Evolutionary conservation across 2,797 vertebrate species (phyloP).

Genomic region (Fundulus diaphanus): DNA sequence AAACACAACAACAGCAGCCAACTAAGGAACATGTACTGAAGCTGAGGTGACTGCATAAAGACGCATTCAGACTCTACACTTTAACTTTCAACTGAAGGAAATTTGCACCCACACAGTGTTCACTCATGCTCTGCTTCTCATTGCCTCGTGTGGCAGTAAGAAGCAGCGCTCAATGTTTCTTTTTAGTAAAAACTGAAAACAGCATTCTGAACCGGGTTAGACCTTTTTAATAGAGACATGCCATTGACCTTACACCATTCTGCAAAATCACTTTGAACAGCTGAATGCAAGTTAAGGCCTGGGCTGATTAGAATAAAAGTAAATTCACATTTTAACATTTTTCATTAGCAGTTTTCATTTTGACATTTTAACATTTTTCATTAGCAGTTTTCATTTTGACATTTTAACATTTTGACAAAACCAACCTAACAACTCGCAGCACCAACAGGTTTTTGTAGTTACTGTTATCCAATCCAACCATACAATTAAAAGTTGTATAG

Average conservation of each 20-base stretch:
- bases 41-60: background rate
- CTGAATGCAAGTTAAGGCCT: background rate
- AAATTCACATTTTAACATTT: background rate
- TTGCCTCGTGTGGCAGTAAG: background rate
- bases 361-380: too few relatives aligned
- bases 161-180: too few relatives aligned
- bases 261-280: background rate
- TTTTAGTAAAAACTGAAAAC: too few relatives aligned
- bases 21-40: background rate
- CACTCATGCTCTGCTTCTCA: background rate
- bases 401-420: too few relatives aligned
- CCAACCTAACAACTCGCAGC: background rate
- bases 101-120: background rate
- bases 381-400: too few relatives aligned
- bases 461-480: background rate
- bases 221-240: background rate
- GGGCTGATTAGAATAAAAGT: background rate
- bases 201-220: background rate
- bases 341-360: too few relatives aligned
- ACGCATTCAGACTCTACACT: background rate
- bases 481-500: background rate
- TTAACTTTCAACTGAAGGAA: background rate
- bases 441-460: background rate
- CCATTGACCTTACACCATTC: background rate
- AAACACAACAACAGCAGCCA: constrained; percentile 15